Evolutionary conservation across 2,888 invertebrate species (phyloP).

Genomic region (Timema cristinae): DNA sequence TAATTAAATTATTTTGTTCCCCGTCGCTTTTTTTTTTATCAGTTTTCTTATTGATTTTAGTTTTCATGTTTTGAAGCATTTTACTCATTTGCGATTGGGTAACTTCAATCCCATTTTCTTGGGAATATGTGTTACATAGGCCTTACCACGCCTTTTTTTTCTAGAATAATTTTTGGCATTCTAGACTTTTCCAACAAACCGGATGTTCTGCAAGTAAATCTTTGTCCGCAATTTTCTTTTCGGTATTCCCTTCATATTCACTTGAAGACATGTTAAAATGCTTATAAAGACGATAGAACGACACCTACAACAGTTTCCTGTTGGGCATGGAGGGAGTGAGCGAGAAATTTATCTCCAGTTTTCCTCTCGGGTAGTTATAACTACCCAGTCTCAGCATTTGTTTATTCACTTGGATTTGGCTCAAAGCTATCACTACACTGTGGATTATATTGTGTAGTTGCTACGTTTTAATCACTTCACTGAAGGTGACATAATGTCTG

Average conservation of each 20-base stretch:
- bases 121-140: slow-evolving; percentile 10
- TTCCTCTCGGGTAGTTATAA: too few species aligned
- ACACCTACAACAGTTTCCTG: too few species aligned
- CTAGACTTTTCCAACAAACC: background rate
- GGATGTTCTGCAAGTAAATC: slow-evolving; percentile 6
- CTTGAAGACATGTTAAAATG: slow-evolving; percentile 1
- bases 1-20: slow-evolving; percentile 8
- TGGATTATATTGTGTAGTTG: too few species aligned
- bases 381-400: too few species aligned
- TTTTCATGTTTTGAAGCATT: slow-evolving; percentile 12
- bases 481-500: too few species aligned
- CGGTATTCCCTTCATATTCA: background rate
- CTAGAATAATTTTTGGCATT: background rate
- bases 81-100: slow-evolving; percentile 8
- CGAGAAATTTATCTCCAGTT: too few species aligned
- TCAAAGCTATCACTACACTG: too few species aligned
- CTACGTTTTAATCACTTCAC: too few species aligned
- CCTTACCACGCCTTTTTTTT: background rate
- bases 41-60: slow-evolving; percentile 2
- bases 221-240: slow-evolving; percentile 6
- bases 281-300: background rate
- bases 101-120: background rate
- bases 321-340: too few species aligned
- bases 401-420: too few species aligned
- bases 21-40: background rate